phyloP scores from a whole-genome alignment of 2,797 vertebrate species.

The Acanthiza pusilla region DNA sequence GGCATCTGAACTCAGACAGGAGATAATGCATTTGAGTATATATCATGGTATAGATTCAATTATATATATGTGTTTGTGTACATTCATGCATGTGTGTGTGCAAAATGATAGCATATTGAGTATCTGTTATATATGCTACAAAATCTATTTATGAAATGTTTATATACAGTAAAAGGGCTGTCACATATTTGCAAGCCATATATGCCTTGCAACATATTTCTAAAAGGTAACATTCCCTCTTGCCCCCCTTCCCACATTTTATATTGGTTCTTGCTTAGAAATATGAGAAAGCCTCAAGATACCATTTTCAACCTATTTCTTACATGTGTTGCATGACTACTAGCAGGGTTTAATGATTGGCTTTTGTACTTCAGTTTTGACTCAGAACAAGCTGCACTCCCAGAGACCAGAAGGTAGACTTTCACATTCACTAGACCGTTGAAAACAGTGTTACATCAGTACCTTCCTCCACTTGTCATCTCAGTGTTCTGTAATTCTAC shows the following conservation, averaged over 20 bases:
- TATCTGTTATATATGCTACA: not conserved
- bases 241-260: not conserved
- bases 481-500: not conserved
- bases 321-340: not conserved
- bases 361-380: not conserved
- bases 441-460: not conserved
- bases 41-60: not conserved
- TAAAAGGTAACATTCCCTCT: not conserved
- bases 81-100: not conserved
- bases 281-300: not conserved
- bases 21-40: not conserved
- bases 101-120: not conserved
- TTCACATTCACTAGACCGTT: not conserved
- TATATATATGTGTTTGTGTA: not conserved
- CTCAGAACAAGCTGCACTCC: not conserved
- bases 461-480: not conserved
- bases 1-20: not conserved
- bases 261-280: not conserved
- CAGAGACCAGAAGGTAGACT: not conserved
- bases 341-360: not conserved
- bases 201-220: not conserved
- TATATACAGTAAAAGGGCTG: too few species aligned
- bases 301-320: not conserved
- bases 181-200: too few species aligned
- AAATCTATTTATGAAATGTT: rapidly evolving